Base-by-base conservation (phyloP, 2,888 invertebrate genomes). In the Cephus rjabovi region DNA sequence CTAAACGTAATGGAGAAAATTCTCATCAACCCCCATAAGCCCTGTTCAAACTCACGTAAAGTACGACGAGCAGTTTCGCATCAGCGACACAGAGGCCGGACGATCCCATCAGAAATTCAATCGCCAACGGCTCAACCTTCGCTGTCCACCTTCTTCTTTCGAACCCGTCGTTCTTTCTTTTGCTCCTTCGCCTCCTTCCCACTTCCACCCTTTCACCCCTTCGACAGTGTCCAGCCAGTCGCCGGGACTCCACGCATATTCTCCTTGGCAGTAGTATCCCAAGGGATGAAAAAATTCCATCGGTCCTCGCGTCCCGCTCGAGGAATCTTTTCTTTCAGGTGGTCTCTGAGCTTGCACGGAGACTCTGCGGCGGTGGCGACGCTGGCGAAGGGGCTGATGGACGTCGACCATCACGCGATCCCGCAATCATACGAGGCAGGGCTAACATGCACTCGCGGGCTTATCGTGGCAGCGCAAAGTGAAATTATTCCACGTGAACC, bases 401-500 rank as follows among this genome's bases (percentile, higher is more conserved):
- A 56, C 23, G 56, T 23, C 56, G 56, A 23, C 9, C 79, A 74
- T 87, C 89, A 90, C 90, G 90, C 90, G 90, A 90, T 90, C 87
- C 85, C 84, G 88, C 89, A 89, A 90, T 90, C 89, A 88, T 88
- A 88, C 82, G 78, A 82, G 85, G 79, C 81, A 83, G 83, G 56
- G 83, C 85, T 87, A 89, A 88, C 89, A 87, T 88, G 89, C 89
- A 86, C 88, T 82, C 87, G 82, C 75, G 83, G 80, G 82, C 88
- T 89, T 89, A 89, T 89, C 87, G 84, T 76, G 23, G 77, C 76
- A 56, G 82, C 83, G 90, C 87, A 90, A 90, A 90, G 90, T 90
- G 90, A 90, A 90, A 90, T 90, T 90, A 90, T 90, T 89, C 87
- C 86, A 87, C 85, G 86, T 86, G 84, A 89, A 84, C 85, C 86